These are phyloP conservation scores for Huso huso DNA, from an alignment of 2,797 vertebrate genomes.

Conservation along the genomic window DNA sequence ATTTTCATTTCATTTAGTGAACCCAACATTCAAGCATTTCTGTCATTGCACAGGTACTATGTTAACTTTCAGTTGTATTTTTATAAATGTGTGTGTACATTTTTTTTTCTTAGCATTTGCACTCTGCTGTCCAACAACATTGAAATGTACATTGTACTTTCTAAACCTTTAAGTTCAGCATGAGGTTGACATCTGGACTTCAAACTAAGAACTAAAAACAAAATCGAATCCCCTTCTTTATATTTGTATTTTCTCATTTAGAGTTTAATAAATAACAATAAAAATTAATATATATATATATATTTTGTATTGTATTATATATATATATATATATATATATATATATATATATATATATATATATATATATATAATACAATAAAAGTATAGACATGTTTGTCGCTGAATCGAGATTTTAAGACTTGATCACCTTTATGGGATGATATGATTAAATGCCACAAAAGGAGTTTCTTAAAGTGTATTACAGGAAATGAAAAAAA, in stretches of 20 bases:
- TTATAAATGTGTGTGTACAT: slow-evolving; percentile 23
- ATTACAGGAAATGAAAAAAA: no score
- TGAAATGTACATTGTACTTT: slow-evolving; percentile 47
- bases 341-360: no score
- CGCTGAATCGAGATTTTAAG: no score
- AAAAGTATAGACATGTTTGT: no score
- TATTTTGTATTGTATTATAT: no score
- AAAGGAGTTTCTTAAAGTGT: no score
- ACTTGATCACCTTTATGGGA: no score
- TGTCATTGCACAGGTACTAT: slow-evolving; percentile 69
- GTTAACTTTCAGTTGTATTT: slow-evolving; percentile 51
- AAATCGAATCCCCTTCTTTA: background rate
- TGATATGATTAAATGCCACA: no score
- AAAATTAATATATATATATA: slow-evolving; percentile 18
- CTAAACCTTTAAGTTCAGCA: slow-evolving; percentile 28
- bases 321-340: no score
- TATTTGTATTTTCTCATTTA: slow-evolving; percentile 14
- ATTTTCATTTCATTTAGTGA: slow-evolving; percentile 38
- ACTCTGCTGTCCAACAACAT: slow-evolving; percentile 39
- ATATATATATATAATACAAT: no score
- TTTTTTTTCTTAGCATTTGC: slow-evolving; percentile 38
- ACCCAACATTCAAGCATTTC: slow-evolving; percentile 76
- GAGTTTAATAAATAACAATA: slow-evolving; percentile 17
- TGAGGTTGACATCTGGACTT: slow-evolving; percentile 50
- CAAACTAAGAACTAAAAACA: slow-evolving; percentile 35